Percentiles rank a stretch among this genome's conserved stretches.
These are phyloP conservation scores for Hippoglossus stenolepis DNA, from an alignment of 2,113 vertebrate species.

Conservation along the genomic window DNA sequence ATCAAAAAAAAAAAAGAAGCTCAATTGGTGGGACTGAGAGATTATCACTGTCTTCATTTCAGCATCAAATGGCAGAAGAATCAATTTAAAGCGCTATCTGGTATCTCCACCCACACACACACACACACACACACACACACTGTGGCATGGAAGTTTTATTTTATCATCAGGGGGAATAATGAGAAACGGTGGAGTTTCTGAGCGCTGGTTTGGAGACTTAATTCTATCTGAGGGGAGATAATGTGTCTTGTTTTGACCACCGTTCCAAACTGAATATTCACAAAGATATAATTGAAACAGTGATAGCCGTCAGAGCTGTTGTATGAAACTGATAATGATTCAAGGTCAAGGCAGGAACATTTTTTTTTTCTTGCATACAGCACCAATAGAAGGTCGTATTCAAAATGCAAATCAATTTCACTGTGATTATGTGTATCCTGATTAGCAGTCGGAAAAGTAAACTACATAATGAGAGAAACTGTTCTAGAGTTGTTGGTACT, in stretches of 20 bases:
- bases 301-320: constrained; percentile 56
- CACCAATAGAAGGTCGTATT: constrained; percentile 26
- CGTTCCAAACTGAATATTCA: constrained; percentile 60
- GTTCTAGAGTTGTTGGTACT: background rate
- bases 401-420: constrained; percentile 18
- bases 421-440: constrained; percentile 19
- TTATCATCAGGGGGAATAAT: constrained; percentile 60
- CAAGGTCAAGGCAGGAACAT: constrained; percentile 54
- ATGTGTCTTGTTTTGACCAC: constrained; percentile 64
- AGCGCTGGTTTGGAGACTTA: constrained; percentile 50
- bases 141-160: constrained; percentile 39
- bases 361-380: constrained; percentile 10
- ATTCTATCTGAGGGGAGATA: constrained; percentile 60
- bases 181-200: constrained; percentile 41
- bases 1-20: constrained; percentile 54
- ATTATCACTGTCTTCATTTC: constrained; percentile 65
- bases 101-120: constrained; percentile 47
- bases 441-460: constrained; percentile 26
- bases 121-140: constrained; percentile 20
- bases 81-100: constrained; percentile 64
- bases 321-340: constrained; percentile 29
- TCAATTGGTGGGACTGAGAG: constrained; percentile 46
- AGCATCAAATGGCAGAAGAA: constrained; percentile 67
- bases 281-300: constrained; percentile 57
- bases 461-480: background rate